Percentiles rank a stretch among this genome's conserved stretches.
Conservation (phyloP, 2,797 vertebrate species). For the Loriculus beryllinus region DNA sequence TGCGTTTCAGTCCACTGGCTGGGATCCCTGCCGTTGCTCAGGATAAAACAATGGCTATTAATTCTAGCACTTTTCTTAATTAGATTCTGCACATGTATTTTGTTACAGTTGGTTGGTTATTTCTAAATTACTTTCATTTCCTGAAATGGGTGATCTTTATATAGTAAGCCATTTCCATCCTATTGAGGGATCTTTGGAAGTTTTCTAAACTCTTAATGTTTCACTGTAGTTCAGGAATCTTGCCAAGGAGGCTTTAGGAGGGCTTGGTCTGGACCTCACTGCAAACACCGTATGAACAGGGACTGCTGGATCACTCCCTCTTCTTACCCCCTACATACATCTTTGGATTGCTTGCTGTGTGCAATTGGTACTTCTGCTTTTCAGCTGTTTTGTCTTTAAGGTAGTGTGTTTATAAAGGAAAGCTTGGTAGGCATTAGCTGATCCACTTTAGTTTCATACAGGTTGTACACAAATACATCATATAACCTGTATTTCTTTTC, state of each 20-base stretch:
- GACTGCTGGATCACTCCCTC: not conserved
- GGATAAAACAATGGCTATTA: constrained; percentile 56
- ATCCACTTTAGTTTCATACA: not conserved
- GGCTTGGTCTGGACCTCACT: not conserved
- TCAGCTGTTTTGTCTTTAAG: not conserved
- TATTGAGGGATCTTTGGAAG: not conserved
- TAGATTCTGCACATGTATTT: constrained; percentile 19
- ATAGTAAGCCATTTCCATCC: not conserved
- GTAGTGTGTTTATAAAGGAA: not conserved
- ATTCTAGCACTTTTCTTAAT: constrained; percentile 38
- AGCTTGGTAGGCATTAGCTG: not conserved
- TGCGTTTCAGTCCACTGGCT: not conserved
- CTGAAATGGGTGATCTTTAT: constrained; percentile 13
- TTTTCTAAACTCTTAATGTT: not conserved
- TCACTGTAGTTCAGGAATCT: not conserved
- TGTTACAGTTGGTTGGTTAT: constrained; percentile 40
- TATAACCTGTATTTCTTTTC: not conserved
- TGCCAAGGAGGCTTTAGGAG: not conserved
- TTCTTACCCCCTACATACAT: accelerated
- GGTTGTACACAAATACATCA: not conserved
- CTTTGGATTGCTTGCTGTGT: not conserved
- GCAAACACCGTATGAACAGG: not conserved
- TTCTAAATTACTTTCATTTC: constrained; percentile 45
- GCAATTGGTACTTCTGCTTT: not conserved
- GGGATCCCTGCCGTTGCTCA: not conserved